These are phyloP conservation scores for Mylabris phalerata DNA, from an alignment of 1,140 invertebrate genomes.

Conservation along the genomic window DNA sequence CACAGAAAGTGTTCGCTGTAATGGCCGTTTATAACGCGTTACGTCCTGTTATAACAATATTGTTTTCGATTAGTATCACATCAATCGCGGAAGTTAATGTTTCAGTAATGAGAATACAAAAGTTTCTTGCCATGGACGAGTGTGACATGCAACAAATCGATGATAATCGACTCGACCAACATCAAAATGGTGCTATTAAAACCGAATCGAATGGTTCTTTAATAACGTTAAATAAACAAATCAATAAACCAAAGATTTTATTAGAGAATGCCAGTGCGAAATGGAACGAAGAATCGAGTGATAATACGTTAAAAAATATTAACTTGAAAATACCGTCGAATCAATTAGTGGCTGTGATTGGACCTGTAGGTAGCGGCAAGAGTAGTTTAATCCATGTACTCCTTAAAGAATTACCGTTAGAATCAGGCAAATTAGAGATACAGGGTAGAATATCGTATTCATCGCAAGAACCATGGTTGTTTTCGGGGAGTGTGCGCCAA, in stretches of 20 bases:
- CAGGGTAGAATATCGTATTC: slow-evolving; percentile 72
- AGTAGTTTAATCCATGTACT: slow-evolving; percentile 66
- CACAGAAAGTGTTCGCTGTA: slow-evolving; percentile 69
- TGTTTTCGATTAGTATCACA: slow-evolving; percentile 60
- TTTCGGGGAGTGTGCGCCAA: slow-evolving; percentile 51
- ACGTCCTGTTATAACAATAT: slow-evolving; percentile 63
- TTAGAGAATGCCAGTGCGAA: slow-evolving; percentile 32
- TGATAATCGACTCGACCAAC: slow-evolving; percentile 21
- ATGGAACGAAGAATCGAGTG: slow-evolving; percentile 29
- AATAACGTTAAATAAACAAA: neutral
- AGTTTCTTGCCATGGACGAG: slow-evolving; percentile 61
- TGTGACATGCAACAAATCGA: slow-evolving; percentile 18
- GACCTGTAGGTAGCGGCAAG: slow-evolving; percentile 78
- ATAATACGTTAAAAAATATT: slow-evolving; percentile 33
- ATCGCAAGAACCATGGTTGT: slow-evolving; percentile 74
- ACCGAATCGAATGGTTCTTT: slow-evolving; percentile 5
- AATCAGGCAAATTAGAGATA: slow-evolving; percentile 57
- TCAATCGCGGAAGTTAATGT: slow-evolving; percentile 59
- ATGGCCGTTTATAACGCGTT: slow-evolving; percentile 67
- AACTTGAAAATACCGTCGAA: slow-evolving; percentile 26
- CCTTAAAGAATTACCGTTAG: slow-evolving; percentile 63
- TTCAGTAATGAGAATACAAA: slow-evolving; percentile 59
- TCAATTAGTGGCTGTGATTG: slow-evolving; percentile 67
- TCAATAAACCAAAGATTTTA: slow-evolving; percentile 20
- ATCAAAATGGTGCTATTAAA: slow-evolving; percentile 26